Evolutionary conservation across 2,113 vertebrate species (phyloP), one percentile per base, ranked within the genome.

Genomic region (Pterophyllum scalare): DNA sequence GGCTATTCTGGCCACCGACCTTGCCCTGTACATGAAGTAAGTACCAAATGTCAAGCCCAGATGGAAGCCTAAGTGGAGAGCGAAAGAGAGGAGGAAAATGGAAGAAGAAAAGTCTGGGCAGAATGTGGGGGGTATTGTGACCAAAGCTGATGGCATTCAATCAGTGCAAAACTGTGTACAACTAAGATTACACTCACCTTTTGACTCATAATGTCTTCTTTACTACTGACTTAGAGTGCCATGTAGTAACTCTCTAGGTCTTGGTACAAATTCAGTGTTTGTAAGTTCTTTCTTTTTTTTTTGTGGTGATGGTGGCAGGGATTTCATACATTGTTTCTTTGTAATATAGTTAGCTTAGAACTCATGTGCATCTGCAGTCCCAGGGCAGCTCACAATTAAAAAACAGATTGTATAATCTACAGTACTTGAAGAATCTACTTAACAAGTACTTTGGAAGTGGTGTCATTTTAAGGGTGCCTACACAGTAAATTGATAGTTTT

Each of bases 21-120:
- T 99, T 24, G 98, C 98, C 15, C 93, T 99, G 28, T 98, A 98
- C 88, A 97, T 99, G 92, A 98, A 99, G 98, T 99, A 97, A 94
- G 98, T 97, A 79, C 89, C 83, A 80, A 59, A 67, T 10, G 81
- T 92, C 87, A 91, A 40, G 52, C 49, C 78, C 90, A 91, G 87
- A 65, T 88, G 87, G 80, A 72, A 49, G 10, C 19, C 20, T 60
- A n/a, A 38, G 14, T 70, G 54, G 22, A 74, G 83, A 80, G 64
- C 14, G 70, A 6, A 4, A n/a, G 67, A 75, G 7, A 28, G 40
- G 61, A 24, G 22, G 24, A 38, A 28, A 22, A 20, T 9, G 33
- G 38, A 17, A 24, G 22, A 46, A 43, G 6, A 12, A 38, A 31
- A 22, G 31, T 74, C 54, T 38, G 61, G 56, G 54, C 26, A n/a